Evolutionary conservation across 2,888 invertebrate species (phyloP).

Genomic region (Hyppa rectilinea): DNA sequence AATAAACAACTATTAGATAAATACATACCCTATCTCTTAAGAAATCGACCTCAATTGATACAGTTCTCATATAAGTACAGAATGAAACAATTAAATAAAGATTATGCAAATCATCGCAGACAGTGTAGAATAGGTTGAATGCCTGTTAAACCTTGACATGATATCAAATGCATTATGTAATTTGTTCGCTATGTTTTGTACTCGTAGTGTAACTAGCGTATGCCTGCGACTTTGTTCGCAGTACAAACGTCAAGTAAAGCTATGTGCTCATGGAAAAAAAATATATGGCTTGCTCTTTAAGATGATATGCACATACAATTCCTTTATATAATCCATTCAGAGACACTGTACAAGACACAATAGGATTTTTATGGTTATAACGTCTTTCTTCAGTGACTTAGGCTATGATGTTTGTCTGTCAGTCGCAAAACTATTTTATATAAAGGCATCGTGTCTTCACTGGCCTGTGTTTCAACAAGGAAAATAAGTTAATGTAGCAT

Average conservation of each 20-base stretch:
- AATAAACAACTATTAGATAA: too few species aligned
- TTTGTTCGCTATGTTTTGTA: slow-evolving; percentile 27
- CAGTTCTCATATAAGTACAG: slow-evolving; percentile 45
- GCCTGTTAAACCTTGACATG: slow-evolving; percentile 76
- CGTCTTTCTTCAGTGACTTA: neutral
- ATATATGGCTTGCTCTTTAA: too few species aligned
- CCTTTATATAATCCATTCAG: too few species aligned
- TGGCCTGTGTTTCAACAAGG: slow-evolving; percentile 43
- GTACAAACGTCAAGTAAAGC: too few species aligned
- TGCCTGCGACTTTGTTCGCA: neutral
- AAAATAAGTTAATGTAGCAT: slow-evolving; percentile 45
- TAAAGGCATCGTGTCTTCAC: slow-evolving; percentile 19
- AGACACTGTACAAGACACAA: too few species aligned
- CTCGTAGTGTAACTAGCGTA: neutral
- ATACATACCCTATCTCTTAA: slow-evolving; percentile 47
- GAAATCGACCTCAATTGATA: slow-evolving; percentile 67
- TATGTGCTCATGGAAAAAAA: too few species aligned
- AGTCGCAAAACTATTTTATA: neutral
- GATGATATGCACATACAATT: too few species aligned
- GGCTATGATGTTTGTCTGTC: neutral
- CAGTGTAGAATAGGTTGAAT: slow-evolving; percentile 64
- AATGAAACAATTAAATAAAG: slow-evolving; percentile 77
- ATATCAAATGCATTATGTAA: slow-evolving; percentile 47
- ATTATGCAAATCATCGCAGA: slow-evolving; percentile 77
- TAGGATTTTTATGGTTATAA: too few species aligned